Conservation (phyloP, 37 sponge, comb jelly and placozoan species). For the Cladorhizidae sp. region DNA sequence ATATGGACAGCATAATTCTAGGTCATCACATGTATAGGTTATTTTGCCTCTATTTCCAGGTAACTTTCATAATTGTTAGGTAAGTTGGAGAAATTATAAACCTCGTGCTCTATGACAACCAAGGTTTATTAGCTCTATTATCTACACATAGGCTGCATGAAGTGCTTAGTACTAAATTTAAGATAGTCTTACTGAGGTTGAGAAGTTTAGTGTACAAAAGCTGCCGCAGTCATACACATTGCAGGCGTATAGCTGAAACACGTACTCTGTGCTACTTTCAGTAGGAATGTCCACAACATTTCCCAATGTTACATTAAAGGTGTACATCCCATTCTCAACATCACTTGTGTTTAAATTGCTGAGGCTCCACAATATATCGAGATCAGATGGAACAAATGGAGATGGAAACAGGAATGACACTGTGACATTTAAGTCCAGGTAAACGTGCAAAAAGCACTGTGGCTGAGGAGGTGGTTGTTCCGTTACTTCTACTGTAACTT, state of each 20-base stretch:
- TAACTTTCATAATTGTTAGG: too few relatives aligned
- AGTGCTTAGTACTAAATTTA: neutral
- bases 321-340: neutral
- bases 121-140: slow-evolving; percentile 1
- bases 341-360: neutral
- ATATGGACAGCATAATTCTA: too few relatives aligned
- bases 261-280: neutral
- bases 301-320: neutral
- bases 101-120: too few relatives aligned
- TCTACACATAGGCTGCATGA: too few relatives aligned
- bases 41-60: too few relatives aligned
- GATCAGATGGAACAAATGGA: neutral
- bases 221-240: slow-evolving; percentile 6
- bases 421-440: neutral
- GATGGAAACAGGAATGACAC: neutral
- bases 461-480: neutral
- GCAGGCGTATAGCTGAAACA: neutral
- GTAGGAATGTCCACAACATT: neutral
- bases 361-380: neutral
- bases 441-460: neutral
- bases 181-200: slow-evolving; percentile 7
- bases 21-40: too few relatives aligned
- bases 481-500: neutral
- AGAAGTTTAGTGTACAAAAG: neutral
- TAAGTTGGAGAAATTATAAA: too few relatives aligned